Evolutionary conservation across 2,888 invertebrate species (phyloP), one percentile per base, ranked within the genome.

Genomic region (Pantelozetes paolii): DNA sequence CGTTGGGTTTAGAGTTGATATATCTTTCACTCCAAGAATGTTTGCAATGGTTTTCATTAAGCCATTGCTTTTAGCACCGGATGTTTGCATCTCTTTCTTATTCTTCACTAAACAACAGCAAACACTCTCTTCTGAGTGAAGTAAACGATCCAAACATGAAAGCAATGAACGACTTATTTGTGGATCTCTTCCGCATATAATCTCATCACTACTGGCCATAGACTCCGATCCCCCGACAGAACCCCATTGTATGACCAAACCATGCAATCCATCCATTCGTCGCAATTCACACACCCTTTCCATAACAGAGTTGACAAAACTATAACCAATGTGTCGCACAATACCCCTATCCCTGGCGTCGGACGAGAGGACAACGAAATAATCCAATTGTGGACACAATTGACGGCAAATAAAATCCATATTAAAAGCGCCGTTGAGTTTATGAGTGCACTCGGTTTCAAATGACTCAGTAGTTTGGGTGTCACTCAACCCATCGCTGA

Each of bases 301-400:
- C 97, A 98, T 98, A 59, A 90, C 90, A 0, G 96, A 96, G 85
- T 99, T 99, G 73, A 97, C 88, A 18, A 57, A 30, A 1, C 57
- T 30, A 57, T 57, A 96, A 95, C 98, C 98, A 76, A 90, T 88
- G 85, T 99, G 98, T 2, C 98, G 97, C 71, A 91, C 88, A 84
- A 97, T 97, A 76, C 97, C 98, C 78, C 96, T 89, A 18, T 97
- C 98, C 83, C 96, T 95, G 42, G 94, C 92, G 74, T 98, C 91
- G 62, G 94, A 95, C 45, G 97, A 98, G 86, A 97, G 98, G 75
- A 2, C 90, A 71, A 98, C 93, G 82, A 98, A 99, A 85, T 93
- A 90, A 82, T 99, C 98, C 79, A 98, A 83, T 3, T 30, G 23
- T 18, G 57, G 88, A 91, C 72, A 98, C 93, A 82, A 98, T 98